phyloP scores from a whole-genome alignment of 2,888 invertebrate genomes.

The Coleophora deauratella region DNA sequence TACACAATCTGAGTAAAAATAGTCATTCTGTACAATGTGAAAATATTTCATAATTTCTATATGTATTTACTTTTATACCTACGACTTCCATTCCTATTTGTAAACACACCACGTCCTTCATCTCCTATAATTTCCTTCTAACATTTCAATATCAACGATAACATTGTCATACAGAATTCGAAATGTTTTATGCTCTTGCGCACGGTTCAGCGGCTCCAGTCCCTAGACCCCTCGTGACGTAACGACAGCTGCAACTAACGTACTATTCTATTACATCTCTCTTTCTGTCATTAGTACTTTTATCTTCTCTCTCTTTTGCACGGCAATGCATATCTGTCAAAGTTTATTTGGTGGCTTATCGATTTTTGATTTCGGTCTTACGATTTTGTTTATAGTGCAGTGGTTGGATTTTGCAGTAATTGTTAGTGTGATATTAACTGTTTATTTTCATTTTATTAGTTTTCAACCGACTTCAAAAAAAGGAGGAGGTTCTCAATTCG shows the following conservation, averaged over 20 bases:
- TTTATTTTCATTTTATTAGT: no score
- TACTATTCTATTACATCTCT: conserved; percentile 38
- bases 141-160: no score
- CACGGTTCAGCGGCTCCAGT: conserved; percentile 57
- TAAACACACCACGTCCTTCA: no score
- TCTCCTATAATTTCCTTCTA: no score
- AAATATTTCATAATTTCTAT: no score
- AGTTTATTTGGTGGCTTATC: conserved; percentile 45
- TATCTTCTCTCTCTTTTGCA: conserved; percentile 31
- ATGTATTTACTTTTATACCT: no score
- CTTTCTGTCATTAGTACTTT: conserved; percentile 31
- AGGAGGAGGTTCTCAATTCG: no score
- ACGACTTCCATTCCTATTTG: no score
- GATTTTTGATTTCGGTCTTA: conserved; percentile 28
- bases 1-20: no score
- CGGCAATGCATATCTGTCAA: conserved; percentile 49
- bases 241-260: conserved; percentile 69
- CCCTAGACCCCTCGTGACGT: conserved; percentile 64
- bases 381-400: not conserved
- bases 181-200: conserved; percentile 36
- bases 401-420: not conserved
- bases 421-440: not conserved
- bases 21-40: no score
- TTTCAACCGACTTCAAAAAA: no score
- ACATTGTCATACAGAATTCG: no score